These are phyloP conservation scores for Gnatocerus cornutus DNA, from an alignment of 2,888 invertebrate species.

Conservation along the genomic window DNA sequence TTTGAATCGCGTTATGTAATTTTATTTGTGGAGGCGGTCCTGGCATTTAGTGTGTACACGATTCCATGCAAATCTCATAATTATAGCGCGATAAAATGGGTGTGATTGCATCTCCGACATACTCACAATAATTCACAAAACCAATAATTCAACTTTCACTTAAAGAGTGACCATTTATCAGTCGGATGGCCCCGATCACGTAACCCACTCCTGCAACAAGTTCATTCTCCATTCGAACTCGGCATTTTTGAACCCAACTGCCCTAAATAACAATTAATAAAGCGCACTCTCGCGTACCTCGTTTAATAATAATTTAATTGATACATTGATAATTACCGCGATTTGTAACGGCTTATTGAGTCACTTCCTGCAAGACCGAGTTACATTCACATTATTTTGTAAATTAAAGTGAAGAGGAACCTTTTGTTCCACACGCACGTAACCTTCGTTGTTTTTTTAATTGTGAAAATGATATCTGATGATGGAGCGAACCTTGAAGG, in stretches of 20 bases:
- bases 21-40: neutral
- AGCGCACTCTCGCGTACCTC: conserved; percentile 20
- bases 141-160: conserved; percentile 29
- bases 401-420: conserved; percentile 37
- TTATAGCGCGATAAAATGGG: conserved; percentile 2
- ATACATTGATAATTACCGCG: conserved; percentile 38
- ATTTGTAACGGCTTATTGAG: conserved; percentile 44
- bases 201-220: conserved; percentile 31
- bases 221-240: conserved; percentile 12
- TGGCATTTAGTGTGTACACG: conserved; percentile 1
- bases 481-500: conserved; percentile 35
- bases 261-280: conserved; percentile 28
- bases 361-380: conserved; percentile 38
- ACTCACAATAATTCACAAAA: conserved; percentile 5
- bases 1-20: neutral
- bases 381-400: conserved; percentile 43
- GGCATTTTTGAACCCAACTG: conserved; percentile 27
- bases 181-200: conserved; percentile 29
- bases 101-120: conserved; percentile 13
- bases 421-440: conserved; percentile 37
- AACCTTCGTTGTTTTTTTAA: conserved; percentile 34
- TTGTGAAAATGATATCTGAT: conserved; percentile 36
- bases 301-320: conserved; percentile 39
- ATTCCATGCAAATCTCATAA: conserved; percentile 1
- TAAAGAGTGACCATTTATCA: conserved; percentile 26